Percentiles rank a stretch among this genome's conserved stretches.
Conservation (phyloP, 1,140 invertebrate genomes). For the Heterodera schachtii region DNA sequence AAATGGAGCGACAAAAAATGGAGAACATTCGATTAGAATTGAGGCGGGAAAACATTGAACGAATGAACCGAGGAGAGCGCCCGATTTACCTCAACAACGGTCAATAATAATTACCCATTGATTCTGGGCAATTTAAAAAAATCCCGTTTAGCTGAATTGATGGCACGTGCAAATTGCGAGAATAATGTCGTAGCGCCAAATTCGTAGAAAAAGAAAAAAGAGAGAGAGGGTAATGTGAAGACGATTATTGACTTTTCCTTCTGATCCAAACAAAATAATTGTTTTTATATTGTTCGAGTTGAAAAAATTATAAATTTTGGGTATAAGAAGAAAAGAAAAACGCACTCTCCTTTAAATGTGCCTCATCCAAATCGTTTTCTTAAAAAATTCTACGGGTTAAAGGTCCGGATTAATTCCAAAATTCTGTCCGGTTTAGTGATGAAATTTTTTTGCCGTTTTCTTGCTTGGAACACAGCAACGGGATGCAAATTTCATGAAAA, state of each 20-base stretch:
- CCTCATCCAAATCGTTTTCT: too few relatives aligned
- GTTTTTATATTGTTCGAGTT: too few relatives aligned
- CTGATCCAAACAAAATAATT: too few relatives aligned
- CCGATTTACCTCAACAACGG: conserved; percentile 39
- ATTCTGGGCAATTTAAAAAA: neutral
- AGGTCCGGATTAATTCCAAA: too few relatives aligned
- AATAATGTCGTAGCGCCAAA: neutral
- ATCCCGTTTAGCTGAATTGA: neutral
- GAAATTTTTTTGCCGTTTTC: too few relatives aligned
- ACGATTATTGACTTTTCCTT: neutral
- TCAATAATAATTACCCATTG: neutral
- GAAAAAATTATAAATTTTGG: too few relatives aligned
- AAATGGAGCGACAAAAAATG: conserved; percentile 10
- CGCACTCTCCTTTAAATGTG: too few relatives aligned
- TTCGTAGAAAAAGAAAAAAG: neutral
- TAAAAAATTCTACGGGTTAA: too few relatives aligned
- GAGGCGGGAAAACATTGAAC: conserved; percentile 33
- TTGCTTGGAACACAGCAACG: too few relatives aligned
- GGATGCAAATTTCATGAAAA: too few relatives aligned
- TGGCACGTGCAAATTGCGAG: neutral
- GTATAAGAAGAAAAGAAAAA: too few relatives aligned
- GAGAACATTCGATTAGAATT: conserved; percentile 28
- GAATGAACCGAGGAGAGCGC: conserved; percentile 36
- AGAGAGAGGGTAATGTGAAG: neutral
- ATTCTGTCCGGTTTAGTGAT: too few relatives aligned